Evolutionary conservation across 37 sponge, comb jelly and placozoan genomes (phyloP), one percentile per base, ranked within the genome.

Genomic region (Aplysina aerophoba): DNA sequence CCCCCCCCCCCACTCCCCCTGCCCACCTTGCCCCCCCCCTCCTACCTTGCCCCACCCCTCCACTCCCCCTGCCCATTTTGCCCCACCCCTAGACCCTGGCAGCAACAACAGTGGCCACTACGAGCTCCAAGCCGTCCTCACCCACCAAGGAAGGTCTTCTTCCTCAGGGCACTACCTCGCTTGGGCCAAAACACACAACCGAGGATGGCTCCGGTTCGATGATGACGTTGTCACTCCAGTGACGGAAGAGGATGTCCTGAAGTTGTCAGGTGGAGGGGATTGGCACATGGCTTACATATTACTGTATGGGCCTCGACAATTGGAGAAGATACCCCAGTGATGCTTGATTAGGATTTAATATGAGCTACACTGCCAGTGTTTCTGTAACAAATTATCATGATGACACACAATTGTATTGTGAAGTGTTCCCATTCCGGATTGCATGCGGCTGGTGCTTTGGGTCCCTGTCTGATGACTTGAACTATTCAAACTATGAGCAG

Each of bases 241-340:
- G 31, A 82, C 74, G 22, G 94, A 95, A 21, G 99, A 97, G 39
- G 95, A 95, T 0, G 81, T 99, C 30, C 85, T 95, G 39, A 99
- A 99, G 80, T 89, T 99, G 15, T 95, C 96, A 55, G 99, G 99
- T 44, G 99, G 99, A 65, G 99, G 99, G 64, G 99, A 99, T 81
- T 95, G 97, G 95, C 99, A 99, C 65, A 91, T 87, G 15, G 99
- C 99, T 0, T 99, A 99, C 73, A 93, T 97, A 28, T 88, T 99
- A 4, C 81, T 99, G 38, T 99, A 99, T 66, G 95, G 79, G 16
- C 94, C 96, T 25, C 71, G 81, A 22, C 55, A 81, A 27, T 77
- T 95, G 12, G 89, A 86, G 53, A 87, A 89, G 69, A 30, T 87
- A 69, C 68, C 60, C 22, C 84, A 87, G 50, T 44, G 50, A 44